Conservation (phyloP, 2,797 vertebrate species). For the Melanotaenia boesemani region DNA sequence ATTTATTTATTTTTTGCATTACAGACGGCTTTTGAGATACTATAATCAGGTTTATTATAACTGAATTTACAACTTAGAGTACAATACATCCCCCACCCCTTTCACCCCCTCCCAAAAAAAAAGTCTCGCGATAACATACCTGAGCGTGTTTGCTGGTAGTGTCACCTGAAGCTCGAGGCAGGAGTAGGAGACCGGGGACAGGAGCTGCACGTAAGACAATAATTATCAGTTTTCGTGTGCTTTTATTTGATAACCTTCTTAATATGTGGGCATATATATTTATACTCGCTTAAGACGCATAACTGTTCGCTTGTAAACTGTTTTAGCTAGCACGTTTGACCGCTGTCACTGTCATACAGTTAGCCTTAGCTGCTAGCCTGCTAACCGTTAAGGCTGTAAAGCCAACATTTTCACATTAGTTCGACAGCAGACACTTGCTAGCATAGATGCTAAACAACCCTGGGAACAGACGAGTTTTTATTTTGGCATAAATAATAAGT, state of each 20-base stretch:
- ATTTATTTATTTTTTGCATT: no score
- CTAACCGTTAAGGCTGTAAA: conserved; percentile 50
- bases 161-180: conserved; percentile 62
- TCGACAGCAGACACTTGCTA: conserved; percentile 8
- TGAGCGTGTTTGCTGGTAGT: conserved; percentile 41
- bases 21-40: no score
- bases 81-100: no score
- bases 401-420: conserved; percentile 40
- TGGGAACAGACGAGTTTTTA: not conserved
- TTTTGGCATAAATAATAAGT: not conserved
- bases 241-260: not conserved
- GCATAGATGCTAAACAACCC: conserved; percentile 3
- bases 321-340: conserved; percentile 60
- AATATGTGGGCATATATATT: accelerated
- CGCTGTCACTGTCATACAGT: conserved; percentile 71
- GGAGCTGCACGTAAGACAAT: conserved; percentile 42
- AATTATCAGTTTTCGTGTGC: conserved; percentile 12
- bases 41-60: no score
- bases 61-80: not conserved
- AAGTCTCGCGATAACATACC: conserved; percentile 72
- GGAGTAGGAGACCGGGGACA: conserved; percentile 43
- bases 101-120: no score
- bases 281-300: accelerated
- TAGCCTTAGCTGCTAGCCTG: conserved; percentile 61
- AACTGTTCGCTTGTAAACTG: not conserved